Evolutionary conservation across 2,113 vertebrate genomes (phyloP), one percentile per base, ranked within the genome.

Genomic region (Oreamnos americanus): DNA sequence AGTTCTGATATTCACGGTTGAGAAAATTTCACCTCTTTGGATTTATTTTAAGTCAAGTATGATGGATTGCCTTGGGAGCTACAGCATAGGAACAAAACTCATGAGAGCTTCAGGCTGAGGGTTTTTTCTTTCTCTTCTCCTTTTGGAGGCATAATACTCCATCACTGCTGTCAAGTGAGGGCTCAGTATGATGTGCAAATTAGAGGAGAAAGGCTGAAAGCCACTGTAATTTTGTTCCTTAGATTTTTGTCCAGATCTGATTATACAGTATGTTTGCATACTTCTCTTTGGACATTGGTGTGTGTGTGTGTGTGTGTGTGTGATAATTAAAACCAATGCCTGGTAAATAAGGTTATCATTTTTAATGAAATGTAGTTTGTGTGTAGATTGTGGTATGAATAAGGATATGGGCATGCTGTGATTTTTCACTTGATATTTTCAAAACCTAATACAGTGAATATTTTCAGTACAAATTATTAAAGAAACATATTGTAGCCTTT

Each of bases 161-260:
- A 96, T 98, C 86, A 98, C 16, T 93, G 78, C 95, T 98, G 90
- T 96, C 95, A 98, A 94, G 26, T 12, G 30, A 96, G 55, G 49
- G 64, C 47, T 74, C 30, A 9, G 2, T n/a, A 10, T 83, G 84
- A 92, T 16, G 16, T 55, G 58, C 76, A 93, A 96, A 87, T 95
- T 84, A 93, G 36, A 96, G 78, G 47, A 95, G 39, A 90, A 97
- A 85, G n/a, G 23, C 79, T 85, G 55, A 87, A 96, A 95, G 47
- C 13, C 53, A 47, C 74, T 83, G n/a, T 89, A 62, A 96, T 94
- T 96, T 97, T 95, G 14, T 87, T 93, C 45, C 43, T 82, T 91
- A 28, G 47, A 55, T 10, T 93, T 86, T 81, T 93, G 39, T 92
- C 58, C 47, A 86, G 6, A 86, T 87, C 14, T 96, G 57, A 60